phyloP scores from a whole-genome alignment of 2,113 vertebrate species.

The Nycticorax nycticorax region DNA sequence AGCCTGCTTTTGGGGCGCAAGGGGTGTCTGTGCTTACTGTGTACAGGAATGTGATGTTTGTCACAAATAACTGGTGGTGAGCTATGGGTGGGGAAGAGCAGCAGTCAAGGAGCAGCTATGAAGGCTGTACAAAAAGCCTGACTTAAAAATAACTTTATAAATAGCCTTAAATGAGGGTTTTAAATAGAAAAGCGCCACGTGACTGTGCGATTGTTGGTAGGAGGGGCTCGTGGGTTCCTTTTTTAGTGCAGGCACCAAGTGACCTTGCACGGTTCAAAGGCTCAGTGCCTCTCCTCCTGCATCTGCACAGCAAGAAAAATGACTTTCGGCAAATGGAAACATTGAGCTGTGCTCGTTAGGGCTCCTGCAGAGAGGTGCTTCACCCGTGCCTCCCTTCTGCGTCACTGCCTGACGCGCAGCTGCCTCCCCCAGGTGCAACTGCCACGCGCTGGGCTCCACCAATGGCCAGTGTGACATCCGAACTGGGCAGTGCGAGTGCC shows the following conservation, averaged over 20 bases:
- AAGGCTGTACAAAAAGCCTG: neutral
- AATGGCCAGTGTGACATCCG: constrained; percentile 90
- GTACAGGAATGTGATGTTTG: neutral
- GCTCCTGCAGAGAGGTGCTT: neutral
- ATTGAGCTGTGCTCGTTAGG: neutral
- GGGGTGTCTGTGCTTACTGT: neutral
- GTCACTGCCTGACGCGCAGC: neutral
- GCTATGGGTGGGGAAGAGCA: neutral
- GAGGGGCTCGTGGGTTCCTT: neutral
- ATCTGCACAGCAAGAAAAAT: neutral
- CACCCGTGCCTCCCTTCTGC: rapidly evolving
- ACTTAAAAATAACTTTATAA: constrained; percentile 34
- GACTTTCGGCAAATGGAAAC: neutral
- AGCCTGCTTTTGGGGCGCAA: neutral
- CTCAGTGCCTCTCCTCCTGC: neutral
- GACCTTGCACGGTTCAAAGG: neutral
- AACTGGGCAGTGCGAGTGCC: constrained; percentile 93
- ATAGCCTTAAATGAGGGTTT: constrained; percentile 27
- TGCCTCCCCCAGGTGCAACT: constrained; percentile 82
- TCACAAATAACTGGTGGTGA: neutral
- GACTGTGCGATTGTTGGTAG: neutral
- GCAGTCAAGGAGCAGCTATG: neutral
- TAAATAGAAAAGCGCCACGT: constrained; percentile 29
- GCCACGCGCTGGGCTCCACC: constrained; percentile 89
- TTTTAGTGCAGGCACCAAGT: constrained; percentile 17